phyloP scores from a whole-genome alignment of 2,113 vertebrate species.

The Varanus salvator region DNA sequence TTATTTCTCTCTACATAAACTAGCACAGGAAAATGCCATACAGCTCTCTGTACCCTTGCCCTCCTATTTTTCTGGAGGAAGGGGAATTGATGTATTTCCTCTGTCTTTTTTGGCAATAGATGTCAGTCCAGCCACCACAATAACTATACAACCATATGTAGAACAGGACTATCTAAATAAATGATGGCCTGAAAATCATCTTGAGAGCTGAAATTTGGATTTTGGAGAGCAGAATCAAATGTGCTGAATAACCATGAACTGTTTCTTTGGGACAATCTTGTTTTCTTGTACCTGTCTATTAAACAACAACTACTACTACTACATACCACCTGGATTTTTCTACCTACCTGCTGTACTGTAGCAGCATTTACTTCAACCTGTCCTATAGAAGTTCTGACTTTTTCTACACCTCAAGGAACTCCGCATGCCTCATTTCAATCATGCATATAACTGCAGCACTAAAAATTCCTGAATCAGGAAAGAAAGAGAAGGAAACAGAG shows the following conservation, averaged over 20 bases:
- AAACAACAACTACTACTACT: too few species aligned
- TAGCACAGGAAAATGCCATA: too few species aligned
- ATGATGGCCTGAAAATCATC: neutral
- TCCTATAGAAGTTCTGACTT: neutral
- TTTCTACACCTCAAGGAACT: neutral
- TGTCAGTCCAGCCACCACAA: neutral
- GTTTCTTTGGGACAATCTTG: neutral
- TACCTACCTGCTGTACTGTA: neutral
- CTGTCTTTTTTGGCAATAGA: neutral
- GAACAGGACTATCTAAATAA: neutral
- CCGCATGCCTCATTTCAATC: neutral
- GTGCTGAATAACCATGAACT: neutral
- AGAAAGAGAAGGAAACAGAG: neutral
- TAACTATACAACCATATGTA: neutral
- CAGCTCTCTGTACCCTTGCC: too few species aligned
- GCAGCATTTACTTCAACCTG: neutral
- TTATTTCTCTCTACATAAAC: neutral
- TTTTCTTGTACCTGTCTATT: neutral
- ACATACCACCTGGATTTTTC: neutral
- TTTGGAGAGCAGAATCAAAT: neutral
- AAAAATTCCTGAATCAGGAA: neutral
- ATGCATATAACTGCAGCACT: neutral
- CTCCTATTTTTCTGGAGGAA: too few species aligned
- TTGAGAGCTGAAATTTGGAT: neutral
- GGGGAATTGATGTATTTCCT: neutral